Conservation (phyloP, 2,888 invertebrate species). For the Pollenia amentaria region DNA sequence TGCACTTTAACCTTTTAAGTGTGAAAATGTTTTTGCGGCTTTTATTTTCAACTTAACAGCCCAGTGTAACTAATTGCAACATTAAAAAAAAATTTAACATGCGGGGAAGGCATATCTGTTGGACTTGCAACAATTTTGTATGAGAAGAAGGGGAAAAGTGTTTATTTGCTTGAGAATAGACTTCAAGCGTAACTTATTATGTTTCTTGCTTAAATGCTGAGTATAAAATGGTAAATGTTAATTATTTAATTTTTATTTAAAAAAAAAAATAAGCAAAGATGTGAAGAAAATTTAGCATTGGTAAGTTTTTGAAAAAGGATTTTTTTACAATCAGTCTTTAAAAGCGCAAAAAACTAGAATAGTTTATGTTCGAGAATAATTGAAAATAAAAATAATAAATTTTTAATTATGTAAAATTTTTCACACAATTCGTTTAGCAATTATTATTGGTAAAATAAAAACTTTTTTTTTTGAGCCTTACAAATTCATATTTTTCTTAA, state of each 20-base stretch:
- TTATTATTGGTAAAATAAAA: too few relatives aligned
- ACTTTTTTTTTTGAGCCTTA: too few relatives aligned
- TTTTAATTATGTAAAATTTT: neutral
- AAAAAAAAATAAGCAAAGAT: neutral
- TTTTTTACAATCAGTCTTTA: neutral
- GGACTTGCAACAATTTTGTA: neutral
- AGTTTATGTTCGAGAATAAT: conserved; percentile 36
- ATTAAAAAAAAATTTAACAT: conserved; percentile 42
- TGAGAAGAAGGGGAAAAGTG: neutral
- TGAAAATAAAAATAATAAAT: conserved; percentile 52
- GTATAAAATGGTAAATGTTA: conserved; percentile 33
- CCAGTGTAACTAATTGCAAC: conserved; percentile 57
- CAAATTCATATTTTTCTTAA: too few relatives aligned
- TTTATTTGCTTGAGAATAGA: conserved; percentile 32
- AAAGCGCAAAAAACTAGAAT: neutral
- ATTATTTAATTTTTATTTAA: conserved; percentile 21
- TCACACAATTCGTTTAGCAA: neutral
- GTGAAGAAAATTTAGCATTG: neutral
- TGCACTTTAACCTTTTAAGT: conserved; percentile 67
- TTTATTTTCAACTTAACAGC: conserved; percentile 54
- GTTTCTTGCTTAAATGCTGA: conserved; percentile 19
- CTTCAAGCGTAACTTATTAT: conserved; percentile 54
- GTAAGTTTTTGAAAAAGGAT: neutral
- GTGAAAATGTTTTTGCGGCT: conserved; percentile 52
- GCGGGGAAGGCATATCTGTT: conserved; percentile 2